phyloP scores from a whole-genome alignment of 2,888 invertebrate species.

The Drosophila suboccidentalis region DNA sequence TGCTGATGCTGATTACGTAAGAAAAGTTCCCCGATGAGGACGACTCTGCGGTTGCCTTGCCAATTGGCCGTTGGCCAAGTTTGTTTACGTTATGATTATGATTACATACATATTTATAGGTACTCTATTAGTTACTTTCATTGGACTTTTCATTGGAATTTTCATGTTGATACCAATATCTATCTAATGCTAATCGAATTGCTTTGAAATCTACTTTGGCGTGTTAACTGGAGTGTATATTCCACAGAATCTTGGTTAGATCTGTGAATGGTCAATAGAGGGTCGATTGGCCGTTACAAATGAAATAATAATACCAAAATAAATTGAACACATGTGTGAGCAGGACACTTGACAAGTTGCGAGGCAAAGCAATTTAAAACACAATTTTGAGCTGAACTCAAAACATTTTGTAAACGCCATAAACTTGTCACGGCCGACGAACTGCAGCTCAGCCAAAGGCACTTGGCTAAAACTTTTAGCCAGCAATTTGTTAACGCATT shows the following conservation, averaged over 20 bases:
- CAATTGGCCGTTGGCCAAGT: constrained; percentile 43
- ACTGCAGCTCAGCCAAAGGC: constrained; percentile 66
- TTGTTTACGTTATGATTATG: background rate
- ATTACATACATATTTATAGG: constrained; percentile 24
- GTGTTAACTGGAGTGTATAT: constrained; percentile 25
- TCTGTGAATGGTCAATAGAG: constrained; percentile 37
- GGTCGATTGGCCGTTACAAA: constrained; percentile 36
- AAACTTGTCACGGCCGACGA: constrained; percentile 58
- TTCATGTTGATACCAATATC: constrained; percentile 24
- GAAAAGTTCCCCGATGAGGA: constrained; percentile 3
- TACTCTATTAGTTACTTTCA: constrained; percentile 1
- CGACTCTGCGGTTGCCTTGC: constrained; percentile 62
- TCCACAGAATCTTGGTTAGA: constrained; percentile 1
- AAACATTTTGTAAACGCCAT: constrained; percentile 47
- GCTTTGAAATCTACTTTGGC: background rate
- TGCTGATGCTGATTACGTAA: constrained; percentile 10
- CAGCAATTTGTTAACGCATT: constrained; percentile 35
- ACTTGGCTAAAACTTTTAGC: constrained; percentile 61
- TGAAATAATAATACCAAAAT: background rate
- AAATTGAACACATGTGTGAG: constrained; percentile 11
- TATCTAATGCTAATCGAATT: constrained; percentile 13
- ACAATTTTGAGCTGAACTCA: constrained; percentile 43
- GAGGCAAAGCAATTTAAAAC: constrained; percentile 63
- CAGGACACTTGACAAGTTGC: constrained; percentile 46
- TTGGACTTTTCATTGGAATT: constrained; percentile 33